A percentile compares a stretch with the other conserved stretches of the same genome.
These are phyloP conservation scores for Heliconius ethilla DNA, from an alignment of 2,888 invertebrate species.

Conservation along the genomic window DNA sequence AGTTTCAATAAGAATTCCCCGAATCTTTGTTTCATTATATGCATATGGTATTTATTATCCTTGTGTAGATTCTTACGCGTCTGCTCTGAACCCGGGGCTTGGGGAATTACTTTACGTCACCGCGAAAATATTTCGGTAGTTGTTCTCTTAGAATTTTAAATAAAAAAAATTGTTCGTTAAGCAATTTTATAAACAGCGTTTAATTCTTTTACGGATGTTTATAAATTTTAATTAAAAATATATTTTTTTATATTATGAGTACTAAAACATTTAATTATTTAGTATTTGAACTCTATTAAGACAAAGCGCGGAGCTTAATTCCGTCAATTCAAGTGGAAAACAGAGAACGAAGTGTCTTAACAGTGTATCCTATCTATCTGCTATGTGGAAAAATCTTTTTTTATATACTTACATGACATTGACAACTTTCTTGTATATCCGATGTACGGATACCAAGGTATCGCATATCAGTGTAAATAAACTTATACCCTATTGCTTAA, in stretches of 20 bases:
- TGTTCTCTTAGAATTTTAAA: not conserved
- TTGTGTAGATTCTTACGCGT: not conserved
- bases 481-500: not conserved
- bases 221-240: not conserved
- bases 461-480: conserved; percentile 9
- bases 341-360: not conserved
- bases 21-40: conserved; percentile 10
- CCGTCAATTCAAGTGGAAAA: not conserved
- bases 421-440: conserved; percentile 8
- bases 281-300: not conserved
- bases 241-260: too few relatives aligned
- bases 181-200: not conserved
- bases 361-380: too few relatives aligned
- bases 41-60: conserved; percentile 10
- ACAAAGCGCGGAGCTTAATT: not conserved
- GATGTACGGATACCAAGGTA: not conserved
- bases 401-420: not conserved
- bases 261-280: not conserved
- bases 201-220: not conserved
- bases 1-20: conserved; percentile 24
- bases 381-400: not conserved
- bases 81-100: not conserved
- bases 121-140: conserved; percentile 18
- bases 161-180: not conserved
- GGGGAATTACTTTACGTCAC: conserved; percentile 27